Evolutionary conservation across 2,113 vertebrate species (phyloP), one percentile per base, ranked within the genome.

Genomic region (Microtus pennsylvanicus): DNA sequence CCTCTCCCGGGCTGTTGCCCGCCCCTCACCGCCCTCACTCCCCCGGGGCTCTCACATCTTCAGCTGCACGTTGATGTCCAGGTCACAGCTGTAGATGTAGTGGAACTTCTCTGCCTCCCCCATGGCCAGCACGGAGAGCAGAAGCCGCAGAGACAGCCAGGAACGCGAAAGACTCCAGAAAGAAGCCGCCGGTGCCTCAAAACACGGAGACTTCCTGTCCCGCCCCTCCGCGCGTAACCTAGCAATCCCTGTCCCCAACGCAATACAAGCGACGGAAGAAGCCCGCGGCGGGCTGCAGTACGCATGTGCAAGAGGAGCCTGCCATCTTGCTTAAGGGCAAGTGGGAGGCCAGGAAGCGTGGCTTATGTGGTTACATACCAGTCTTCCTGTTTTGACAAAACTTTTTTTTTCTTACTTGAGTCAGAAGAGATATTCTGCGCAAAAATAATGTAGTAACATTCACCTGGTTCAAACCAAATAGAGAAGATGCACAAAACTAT

Each of bases 41-140:
- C 50, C 26, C n/a, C 74, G 35, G 8, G 45, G 3, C 85, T 99
- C 99, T 99, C 94, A 99, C 99, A 99, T 99, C 97, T 99, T 99
- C 58, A 99, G 99, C 97, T 99, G 99, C 93, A 99, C 99, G 92
- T 99, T 99, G 97, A 99, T 99, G 97, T 99, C 99, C 98, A 99
- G 35, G 89, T 99, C 99, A 92, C 99, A 99, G 94, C 99, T 99
- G 94, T 99, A 99, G 38, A 99, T 99, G 96, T 99, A 99, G 96
- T 98, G 99, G 96, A 99, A 99, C 96, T 99, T 99, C 97, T 99
- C 99, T 0, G 99, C 98, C 93, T 99, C 99, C 96, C 98, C 98
- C 99, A 99, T 99, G 65, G 82, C 75, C 42, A 3, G 11, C 12
- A 7, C 19, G 0, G 3, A 0, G 10, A 10, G 0, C 10, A 26